phyloP scores from a whole-genome alignment of 2,888 invertebrate species.

The Hydropsyche betteni region DNA sequence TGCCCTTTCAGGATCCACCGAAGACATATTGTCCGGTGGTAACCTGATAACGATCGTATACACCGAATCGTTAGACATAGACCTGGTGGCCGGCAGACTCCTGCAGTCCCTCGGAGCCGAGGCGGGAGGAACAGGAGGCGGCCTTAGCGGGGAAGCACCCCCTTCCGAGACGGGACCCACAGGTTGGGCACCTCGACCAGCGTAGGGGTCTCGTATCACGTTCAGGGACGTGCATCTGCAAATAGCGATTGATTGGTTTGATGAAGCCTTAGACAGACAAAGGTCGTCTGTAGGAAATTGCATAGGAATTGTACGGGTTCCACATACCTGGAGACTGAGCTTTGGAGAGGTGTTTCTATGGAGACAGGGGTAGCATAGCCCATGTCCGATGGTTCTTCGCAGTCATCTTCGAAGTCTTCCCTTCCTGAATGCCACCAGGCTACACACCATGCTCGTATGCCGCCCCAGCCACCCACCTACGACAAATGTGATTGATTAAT shows the following conservation, averaged over 20 bases:
- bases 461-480: slow-evolving; percentile 61
- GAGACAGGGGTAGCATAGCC: slow-evolving; percentile 84
- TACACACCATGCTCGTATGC: slow-evolving; percentile 80
- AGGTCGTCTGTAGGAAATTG: not conserved
- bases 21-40: slow-evolving; percentile 68
- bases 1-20: slow-evolving; percentile 67
- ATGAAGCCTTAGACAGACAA: not conserved
- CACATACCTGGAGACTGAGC: slow-evolving; percentile 78
- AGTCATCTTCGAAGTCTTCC: slow-evolving; percentile 81
- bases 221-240: slow-evolving; percentile 82
- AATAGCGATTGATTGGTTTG: slow-evolving; percentile 61
- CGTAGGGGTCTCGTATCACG: slow-evolving; percentile 80
- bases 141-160: slow-evolving; percentile 55
- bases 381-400: slow-evolving; percentile 80
- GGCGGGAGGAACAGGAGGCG: slow-evolving; percentile 61
- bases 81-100: slow-evolving; percentile 65
- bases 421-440: slow-evolving; percentile 93
- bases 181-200: slow-evolving; percentile 65
- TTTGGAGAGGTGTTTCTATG: slow-evolving; percentile 86
- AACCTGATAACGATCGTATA: slow-evolving; percentile 93
- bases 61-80: slow-evolving; percentile 78
- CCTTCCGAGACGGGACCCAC: slow-evolving; percentile 60
- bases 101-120: slow-evolving; percentile 58
- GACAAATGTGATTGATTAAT: slow-evolving; percentile 2
- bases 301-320: not conserved